Evolutionary conservation across 2,888 invertebrate species (phyloP), one percentile per base, ranked within the genome.

Genomic region (Calliphora vomitoria): DNA sequence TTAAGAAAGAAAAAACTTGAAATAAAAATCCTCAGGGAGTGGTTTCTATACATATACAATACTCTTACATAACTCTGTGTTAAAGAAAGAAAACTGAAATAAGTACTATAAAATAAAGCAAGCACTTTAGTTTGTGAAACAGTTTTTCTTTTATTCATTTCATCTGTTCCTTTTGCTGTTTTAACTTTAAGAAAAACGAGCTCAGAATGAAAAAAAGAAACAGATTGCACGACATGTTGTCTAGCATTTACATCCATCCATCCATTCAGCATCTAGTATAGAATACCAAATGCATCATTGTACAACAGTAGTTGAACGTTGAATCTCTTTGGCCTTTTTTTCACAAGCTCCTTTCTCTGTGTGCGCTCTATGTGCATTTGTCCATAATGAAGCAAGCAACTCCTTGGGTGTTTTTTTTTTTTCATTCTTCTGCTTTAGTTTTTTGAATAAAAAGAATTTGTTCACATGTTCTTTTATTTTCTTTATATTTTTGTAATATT

Each of bases 221-320:
- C 62, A 68, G 58, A 79, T 38, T 75, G 79, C 85, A 85, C 87
- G 87, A 87, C 87, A 87, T 87, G 85, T 79, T 87, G 87, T 87
- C 87, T 87, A 81, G 79, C 13, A 85, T 81, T 80, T 75, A 44
- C 44, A 44, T 44, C 44, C 8, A 41, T 10, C 41, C 41, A 8
- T 82, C 50, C 64, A 80, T 83, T 62, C 20, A 72, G 64, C 72
- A 76, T 13, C 10, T 15, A n/a, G 47, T 72, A 11, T 11, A 53
- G 76, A 53, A 62, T 62, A 76, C 11, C 50, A 62, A 31, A 72
- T 83, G 71, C 71, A 78, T 71, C 55, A 66, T 58, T 25, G 10
- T 44, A 41, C 20, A 20, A 20, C 0, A 41, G n/a, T 38, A 64
- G 41, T 31, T 60, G n/a, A 4, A 60, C 3, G 31, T 4, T 11